Percentiles rank a stretch among this genome's conserved stretches.
Evolutionary conservation across 2,113 vertebrate genomes (phyloP).

Genomic region (Xenopus borealis): DNA sequence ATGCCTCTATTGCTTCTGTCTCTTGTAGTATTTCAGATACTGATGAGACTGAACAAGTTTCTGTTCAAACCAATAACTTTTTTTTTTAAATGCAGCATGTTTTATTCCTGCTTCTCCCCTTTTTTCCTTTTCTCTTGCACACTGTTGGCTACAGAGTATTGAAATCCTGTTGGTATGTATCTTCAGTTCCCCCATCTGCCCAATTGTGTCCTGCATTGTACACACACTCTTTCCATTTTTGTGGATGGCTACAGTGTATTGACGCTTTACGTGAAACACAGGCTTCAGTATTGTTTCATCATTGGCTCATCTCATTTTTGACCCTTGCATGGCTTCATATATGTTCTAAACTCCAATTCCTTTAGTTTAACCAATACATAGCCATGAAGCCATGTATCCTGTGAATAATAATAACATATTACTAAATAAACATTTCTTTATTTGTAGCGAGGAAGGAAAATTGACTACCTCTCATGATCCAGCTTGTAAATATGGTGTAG

Average conservation of each 20-base stretch:
- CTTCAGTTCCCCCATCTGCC: slow-evolving; percentile 42
- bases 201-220: neutral
- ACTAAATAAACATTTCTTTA: no score
- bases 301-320: neutral
- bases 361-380: no score
- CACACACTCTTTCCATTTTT: neutral
- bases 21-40: neutral
- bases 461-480: slow-evolving; percentile 81
- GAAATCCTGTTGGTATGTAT: slow-evolving; percentile 99
- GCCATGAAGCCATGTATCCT: no score
- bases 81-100: neutral
- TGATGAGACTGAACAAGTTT: neutral
- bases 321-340: slow-evolving; percentile 19
- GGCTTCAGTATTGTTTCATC: neutral
- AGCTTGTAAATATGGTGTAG: slow-evolving; percentile 75
- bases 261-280: neutral
- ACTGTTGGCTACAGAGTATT: slow-evolving; percentile 98
- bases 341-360: neutral
- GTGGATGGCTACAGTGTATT: no score
- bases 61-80: neutral
- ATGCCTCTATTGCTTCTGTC: no score
- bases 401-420: no score
- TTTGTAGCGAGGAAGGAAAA: slow-evolving; percentile 88
- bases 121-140: slow-evolving; percentile 82
- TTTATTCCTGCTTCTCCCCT: slow-evolving; percentile 60